Conservation (phyloP, 2,113 vertebrate species). For the Pterocles gutturalis region DNA sequence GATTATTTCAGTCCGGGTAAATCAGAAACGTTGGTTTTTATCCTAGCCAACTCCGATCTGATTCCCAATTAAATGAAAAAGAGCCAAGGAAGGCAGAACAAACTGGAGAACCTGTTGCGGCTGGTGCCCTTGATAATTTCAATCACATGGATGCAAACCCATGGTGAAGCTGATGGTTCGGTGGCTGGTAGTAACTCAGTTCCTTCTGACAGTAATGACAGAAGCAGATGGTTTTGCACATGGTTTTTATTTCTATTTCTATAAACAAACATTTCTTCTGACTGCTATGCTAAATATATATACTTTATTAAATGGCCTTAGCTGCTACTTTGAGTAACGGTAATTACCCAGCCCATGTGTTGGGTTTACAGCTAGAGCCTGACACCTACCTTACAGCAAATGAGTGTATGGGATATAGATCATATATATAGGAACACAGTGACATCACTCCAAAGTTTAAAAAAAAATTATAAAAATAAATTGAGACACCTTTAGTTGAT, state of each 20-base stretch:
- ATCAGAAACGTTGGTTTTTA: fast-evolving
- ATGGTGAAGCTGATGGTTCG: neutral
- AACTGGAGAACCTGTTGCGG: fast-evolving
- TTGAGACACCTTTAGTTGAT: neutral
- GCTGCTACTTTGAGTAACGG: neutral
- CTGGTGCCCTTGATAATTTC: neutral
- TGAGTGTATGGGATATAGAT: no score
- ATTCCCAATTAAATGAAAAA: neutral
- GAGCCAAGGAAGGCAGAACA: neutral
- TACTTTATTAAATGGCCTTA: neutral
- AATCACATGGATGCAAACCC: fast-evolving
- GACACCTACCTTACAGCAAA: neutral
- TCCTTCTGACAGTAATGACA: neutral
- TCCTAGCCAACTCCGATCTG: neutral
- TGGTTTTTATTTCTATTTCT: neutral
- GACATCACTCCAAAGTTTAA: neutral
- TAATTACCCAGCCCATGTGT: neutral
- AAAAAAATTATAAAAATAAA: neutral
- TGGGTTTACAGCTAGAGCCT: neutral
- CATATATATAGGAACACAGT: neutral
- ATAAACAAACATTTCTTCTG: neutral
- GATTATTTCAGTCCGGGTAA: neutral
- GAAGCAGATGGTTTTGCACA: neutral
- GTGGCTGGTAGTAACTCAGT: neutral
- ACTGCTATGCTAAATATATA: neutral